Evolutionary conservation across 2,888 invertebrate species (phyloP).

Genomic region (Hydrotaea cyrtoneurina): DNA sequence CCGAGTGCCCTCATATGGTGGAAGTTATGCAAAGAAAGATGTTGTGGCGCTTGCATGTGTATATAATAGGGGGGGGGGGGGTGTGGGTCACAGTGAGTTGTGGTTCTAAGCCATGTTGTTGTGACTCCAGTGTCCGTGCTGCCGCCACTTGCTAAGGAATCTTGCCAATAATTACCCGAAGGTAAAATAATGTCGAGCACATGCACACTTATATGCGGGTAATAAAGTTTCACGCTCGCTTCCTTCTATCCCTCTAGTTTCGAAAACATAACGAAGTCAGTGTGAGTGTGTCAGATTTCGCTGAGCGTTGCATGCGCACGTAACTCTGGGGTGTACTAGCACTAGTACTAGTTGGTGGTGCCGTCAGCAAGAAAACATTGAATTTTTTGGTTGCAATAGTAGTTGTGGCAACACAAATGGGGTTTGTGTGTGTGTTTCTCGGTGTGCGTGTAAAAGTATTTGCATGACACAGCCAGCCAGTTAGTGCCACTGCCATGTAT

Average conservation of each 20-base stretch:
- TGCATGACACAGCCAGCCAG: slow-evolving; percentile 57
- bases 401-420: neutral
- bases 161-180: slow-evolving; percentile 14
- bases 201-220: neutral
- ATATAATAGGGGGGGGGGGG: neutral
- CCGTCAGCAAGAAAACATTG: neutral
- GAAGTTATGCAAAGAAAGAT: slow-evolving; percentile 33
- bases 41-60: neutral
- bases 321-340: neutral
- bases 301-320: neutral
- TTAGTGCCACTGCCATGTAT: slow-evolving; percentile 37
- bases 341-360: neutral
- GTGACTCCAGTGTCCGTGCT: neutral
- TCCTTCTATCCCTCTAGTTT: neutral
- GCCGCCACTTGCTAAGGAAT: neutral
- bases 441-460: slow-evolving; percentile 50
- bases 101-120: neutral
- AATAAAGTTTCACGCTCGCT: neutral
- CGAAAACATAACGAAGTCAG: neutral
- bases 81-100: neutral
- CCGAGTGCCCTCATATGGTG: neutral
- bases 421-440: neutral
- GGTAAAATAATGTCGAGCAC: neutral
- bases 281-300: neutral
- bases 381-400: neutral